Evolutionary conservation across 1,140 invertebrate genomes (phyloP).

Genomic region (Zaprionus lachaisei): DNA sequence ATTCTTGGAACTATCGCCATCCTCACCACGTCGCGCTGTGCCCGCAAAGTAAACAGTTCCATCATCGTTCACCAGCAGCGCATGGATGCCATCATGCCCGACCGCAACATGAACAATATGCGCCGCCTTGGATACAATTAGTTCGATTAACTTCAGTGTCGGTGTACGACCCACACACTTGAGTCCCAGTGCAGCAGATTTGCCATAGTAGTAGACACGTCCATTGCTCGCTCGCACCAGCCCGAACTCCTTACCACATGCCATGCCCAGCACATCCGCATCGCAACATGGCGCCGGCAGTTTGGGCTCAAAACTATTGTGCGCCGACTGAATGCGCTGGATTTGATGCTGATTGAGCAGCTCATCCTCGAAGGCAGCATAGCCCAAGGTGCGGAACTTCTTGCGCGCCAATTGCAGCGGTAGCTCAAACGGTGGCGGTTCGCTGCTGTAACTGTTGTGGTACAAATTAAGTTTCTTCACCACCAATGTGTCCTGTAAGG

Average conservation of each 20-base stretch:
- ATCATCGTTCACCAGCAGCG: conserved; percentile 94
- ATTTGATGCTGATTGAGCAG: conserved; percentile 84
- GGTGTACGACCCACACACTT: conserved; percentile 85
- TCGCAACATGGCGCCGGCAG: conserved; percentile 71
- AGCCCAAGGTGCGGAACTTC: conserved; percentile 91
- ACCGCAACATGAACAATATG: conserved; percentile 92
- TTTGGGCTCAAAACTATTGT: conserved; percentile 83
- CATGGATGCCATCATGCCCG: conserved; percentile 97
- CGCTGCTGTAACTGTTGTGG: conserved; percentile 74
- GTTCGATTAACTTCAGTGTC: conserved; percentile 90
- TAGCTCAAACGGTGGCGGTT: conserved; percentile 87
- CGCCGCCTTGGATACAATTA: conserved; percentile 90
- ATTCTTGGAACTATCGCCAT: conserved; percentile 94
- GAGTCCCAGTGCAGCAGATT: conserved; percentile 87
- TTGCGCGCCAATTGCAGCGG: conserved; percentile 92
- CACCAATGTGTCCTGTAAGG: conserved; percentile 73
- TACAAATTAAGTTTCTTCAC: conserved; percentile 77
- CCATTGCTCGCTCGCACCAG: conserved; percentile 90
- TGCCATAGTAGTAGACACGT: conserved; percentile 92
- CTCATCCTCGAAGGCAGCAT: conserved; percentile 89
- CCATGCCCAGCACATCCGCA: conserved; percentile 74
- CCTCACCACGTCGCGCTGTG: conserved; percentile 95
- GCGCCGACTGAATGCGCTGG: conserved; percentile 80
- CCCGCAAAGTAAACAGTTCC: conserved; percentile 95
- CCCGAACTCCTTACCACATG: conserved; percentile 93